Percentiles rank a stretch among this genome's conserved stretches.
These are phyloP conservation scores for Melitaea cinxia DNA, from an alignment of 1,140 invertebrate genomes.

Conservation along the genomic window DNA sequence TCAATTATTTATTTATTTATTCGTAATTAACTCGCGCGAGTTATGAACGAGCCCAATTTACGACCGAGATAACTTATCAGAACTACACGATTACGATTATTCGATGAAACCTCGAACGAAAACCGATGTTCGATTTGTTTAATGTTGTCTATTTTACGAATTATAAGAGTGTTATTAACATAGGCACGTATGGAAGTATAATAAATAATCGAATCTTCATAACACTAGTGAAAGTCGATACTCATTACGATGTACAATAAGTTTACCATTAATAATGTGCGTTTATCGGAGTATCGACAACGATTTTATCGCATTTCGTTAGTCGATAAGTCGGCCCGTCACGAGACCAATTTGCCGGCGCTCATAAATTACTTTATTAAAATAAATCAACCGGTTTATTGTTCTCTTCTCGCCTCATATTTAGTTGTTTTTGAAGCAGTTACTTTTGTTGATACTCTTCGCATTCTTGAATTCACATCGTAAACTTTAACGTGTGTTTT, in stretches of 20 bases:
- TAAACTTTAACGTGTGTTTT: conserved; percentile 34
- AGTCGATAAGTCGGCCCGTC: conserved; percentile 64
- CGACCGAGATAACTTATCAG: conserved; percentile 71
- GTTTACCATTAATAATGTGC: conserved; percentile 62
- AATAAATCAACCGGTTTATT: conserved; percentile 78
- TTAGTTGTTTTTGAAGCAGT: conserved; percentile 57
- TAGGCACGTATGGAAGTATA: background rate
- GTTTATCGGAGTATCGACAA: conserved; percentile 64
- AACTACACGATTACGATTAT: conserved; percentile 34
- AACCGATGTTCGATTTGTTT: background rate
- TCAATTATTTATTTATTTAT: conserved; percentile 82
- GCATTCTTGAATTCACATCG: conserved; percentile 35
- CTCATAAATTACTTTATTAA: conserved; percentile 78
- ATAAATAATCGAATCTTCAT: conserved; percentile 4
- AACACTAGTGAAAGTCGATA: conserved; percentile 44
- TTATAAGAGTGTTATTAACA: background rate
- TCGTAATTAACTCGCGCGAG: conserved; percentile 78
- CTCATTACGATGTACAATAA: conserved; percentile 66
- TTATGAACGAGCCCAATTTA: conserved; percentile 70
- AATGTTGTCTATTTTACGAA: background rate
- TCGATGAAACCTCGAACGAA: conserved; percentile 28
- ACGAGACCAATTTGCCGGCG: conserved; percentile 71
- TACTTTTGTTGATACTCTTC: conserved; percentile 36
- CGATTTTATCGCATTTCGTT: conserved; percentile 68
- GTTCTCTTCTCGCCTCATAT: conserved; percentile 73